Evolutionary conservation across 2,888 invertebrate genomes (phyloP).

Genomic region (Campaea margaritaria): DNA sequence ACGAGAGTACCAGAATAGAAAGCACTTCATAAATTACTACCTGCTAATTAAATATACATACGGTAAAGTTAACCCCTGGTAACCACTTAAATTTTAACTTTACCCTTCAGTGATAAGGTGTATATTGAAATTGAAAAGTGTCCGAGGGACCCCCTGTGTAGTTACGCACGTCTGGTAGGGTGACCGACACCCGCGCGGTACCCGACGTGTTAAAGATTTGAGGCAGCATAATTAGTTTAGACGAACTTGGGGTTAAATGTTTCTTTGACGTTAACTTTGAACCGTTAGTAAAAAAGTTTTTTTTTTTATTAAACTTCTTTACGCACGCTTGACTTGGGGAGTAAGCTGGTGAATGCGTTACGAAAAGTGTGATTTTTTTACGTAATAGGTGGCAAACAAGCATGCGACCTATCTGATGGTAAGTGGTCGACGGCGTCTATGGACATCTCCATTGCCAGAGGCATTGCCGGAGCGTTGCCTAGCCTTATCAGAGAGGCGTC

Average conservation of each 20-base stretch:
- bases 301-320: no score
- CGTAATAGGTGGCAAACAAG: no score
- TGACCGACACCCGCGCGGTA: conserved; percentile 14
- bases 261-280: conserved; percentile 6
- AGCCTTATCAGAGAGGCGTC: no score
- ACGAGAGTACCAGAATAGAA: conserved; percentile 7
- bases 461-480: no score
- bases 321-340: no score
- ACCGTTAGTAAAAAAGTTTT: neutral
- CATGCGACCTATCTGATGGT: no score
- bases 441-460: no score
- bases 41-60: conserved; percentile 41
- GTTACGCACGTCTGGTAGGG: conserved; percentile 4
- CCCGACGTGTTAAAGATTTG: conserved; percentile 27
- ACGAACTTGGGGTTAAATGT: conserved; percentile 16
- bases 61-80: conserved; percentile 19
- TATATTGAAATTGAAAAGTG: conserved; percentile 12
- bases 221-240: conserved; percentile 26
- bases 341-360: no score
- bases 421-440: no score
- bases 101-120: conserved; percentile 7
- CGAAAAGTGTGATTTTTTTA: no score
- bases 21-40: conserved; percentile 35
- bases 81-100: conserved; percentile 13
- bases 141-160: conserved; percentile 10